Evolutionary conservation across 2,797 vertebrate genomes (phyloP).

Genomic region (Zalophus californianus): DNA sequence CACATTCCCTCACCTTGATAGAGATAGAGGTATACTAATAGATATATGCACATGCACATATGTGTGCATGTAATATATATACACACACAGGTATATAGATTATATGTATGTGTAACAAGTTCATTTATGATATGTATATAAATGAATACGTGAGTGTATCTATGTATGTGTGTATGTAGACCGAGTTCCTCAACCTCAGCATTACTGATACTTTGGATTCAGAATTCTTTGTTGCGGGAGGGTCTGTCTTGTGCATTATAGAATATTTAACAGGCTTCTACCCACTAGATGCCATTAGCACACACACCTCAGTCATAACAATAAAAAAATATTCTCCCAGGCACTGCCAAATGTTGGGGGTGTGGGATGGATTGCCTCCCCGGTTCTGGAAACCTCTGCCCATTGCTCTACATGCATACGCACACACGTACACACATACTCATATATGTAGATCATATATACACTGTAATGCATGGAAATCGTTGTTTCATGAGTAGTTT

Average conservation of each 20-base stretch:
- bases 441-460: neutral
- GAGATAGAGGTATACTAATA: neutral
- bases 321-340: neutral
- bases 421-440: no score
- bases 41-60: no score
- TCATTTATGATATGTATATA: neutral
- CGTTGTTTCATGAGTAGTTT: neutral
- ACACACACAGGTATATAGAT: neutral
- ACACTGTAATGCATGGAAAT: neutral
- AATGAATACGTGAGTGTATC: neutral
- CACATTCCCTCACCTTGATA: neutral
- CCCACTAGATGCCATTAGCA: neutral
- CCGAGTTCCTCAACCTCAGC: neutral
- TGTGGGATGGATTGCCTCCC: neutral
- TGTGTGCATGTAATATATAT: neutral
- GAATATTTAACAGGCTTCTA: neutral
- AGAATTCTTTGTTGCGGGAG: neutral
- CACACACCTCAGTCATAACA: neutral
- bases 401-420: neutral
- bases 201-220: neutral
- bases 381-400: neutral
- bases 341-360: neutral
- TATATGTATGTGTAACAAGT: neutral
- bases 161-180: fast-evolving
- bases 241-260: neutral